Base-by-base conservation (phyloP, 2,888 invertebrate genomes). In the Alviniconcha strummeri region DNA sequence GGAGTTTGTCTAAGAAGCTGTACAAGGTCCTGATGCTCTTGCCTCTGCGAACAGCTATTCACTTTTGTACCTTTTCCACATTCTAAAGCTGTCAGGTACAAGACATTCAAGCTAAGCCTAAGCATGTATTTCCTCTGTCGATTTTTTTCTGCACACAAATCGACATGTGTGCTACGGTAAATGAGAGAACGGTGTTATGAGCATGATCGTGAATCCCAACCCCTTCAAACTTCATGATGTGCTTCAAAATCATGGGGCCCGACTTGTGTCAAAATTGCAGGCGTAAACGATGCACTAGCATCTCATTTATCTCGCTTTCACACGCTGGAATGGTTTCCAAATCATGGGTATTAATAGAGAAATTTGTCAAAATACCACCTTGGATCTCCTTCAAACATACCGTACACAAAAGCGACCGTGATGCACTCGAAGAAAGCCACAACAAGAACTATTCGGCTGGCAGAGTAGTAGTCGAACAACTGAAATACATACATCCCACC, bases 381-480 rank as follows among this genome's bases (percentile, higher is more conserved):
- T 83, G 19, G n/a, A 57, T n/a, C 56, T 74, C 74, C 81, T 60
- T 72, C 74, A 75, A 69, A 75, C 82, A 64, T 93, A 93, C 97
- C 97, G 92, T 97, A 97, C 82, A 96, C 95, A 96, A 97, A 97
- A 17, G 96, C 96, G 78, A 97, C 96, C n/a, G 96, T 95, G 87
- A 97, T 95, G 91, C 96, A 96, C 93, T 97, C 97, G 90, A 95
- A 95, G 91, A 95, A 95, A 91, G 95, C 95, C 86, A 96, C 94
- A 19, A 96, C 93, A 52, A 96, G 93, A 81, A 95, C 95, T 91
- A 96, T 95, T 86, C 96, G 95, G 90, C 95, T 95, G 52, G 95
- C 95, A 1, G 95, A 95, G 91, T 95, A 96, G 90, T 95, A 95
- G 93, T 96, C 96, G 90, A 96, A 95, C 82, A 96, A 91, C 94